Evolutionary conservation across 2,797 vertebrate species (phyloP), one percentile per base, ranked within the genome.

Genomic region (Adrianichthys oophorus): DNA sequence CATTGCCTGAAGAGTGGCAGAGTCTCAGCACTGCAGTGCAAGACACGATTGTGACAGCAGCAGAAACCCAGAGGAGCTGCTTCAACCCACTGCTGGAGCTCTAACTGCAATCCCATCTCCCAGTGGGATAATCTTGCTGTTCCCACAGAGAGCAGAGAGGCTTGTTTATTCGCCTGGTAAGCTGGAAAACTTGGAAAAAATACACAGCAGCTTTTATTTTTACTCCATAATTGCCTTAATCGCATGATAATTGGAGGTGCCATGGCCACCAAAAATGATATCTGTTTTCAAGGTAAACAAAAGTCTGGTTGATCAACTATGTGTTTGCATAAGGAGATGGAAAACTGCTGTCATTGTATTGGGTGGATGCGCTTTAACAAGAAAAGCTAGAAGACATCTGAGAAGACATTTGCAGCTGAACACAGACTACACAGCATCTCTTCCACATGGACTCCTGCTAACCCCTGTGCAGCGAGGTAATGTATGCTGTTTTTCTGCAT

Each of bases 21-120:
- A 48, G 60, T 74, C 60, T 78, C 65, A 45, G 56, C 80, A 74
- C 76, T 7, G 79, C 84, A 81, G 80, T 79, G 72, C 45, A 85
- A 75, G 54, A 70, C 64, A 52, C 51, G 54, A 64, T 65, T 76
- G 61, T 62, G 74, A 82, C 61, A 78, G 65, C 55, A 70, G 67
- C 75, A 74, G 65, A 78, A 62, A 73, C 69, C 65, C 80, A 67
- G 53, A 79, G 72, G 77, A 81, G 77, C 72, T 45, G 48, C 55
- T 63, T 61, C 55, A 56, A 54, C 43, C 73, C 71, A 62, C 74
- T 79, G 74, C 71, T 50, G 68, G 68, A 78, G 82, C 52, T 81
- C 74, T 76, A 61, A 73, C 74, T 66, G 80, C 79, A 73, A 70
- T 60, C 72, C 61, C 48, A 32, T 57, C 78, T 81, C 78, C 67